Conservation (phyloP, 2,797 vertebrate species). For the Eutrigla gurnardus region DNA sequence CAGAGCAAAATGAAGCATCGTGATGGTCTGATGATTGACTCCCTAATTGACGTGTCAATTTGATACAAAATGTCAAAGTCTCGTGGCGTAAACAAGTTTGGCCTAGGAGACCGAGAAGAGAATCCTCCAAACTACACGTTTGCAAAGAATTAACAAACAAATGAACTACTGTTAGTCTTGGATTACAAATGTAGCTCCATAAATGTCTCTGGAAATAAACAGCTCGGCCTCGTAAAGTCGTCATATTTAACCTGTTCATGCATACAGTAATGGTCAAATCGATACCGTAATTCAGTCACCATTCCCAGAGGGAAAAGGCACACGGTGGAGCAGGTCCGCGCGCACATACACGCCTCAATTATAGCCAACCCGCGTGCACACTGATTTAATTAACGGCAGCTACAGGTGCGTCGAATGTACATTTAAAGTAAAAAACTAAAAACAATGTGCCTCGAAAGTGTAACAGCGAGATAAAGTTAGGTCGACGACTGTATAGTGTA, state of each 20-base stretch:
- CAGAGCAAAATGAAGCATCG: background rate
- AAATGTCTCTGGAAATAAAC: constrained; percentile 17
- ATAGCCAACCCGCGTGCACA: constrained; percentile 36
- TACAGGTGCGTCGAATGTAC: constrained; percentile 50
- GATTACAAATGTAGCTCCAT: background rate
- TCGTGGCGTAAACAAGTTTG: constrained; percentile 4
- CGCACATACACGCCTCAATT: constrained; percentile 47
- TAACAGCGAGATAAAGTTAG: constrained; percentile 31
- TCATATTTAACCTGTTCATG: constrained; percentile 35
- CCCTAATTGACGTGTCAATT: background rate
- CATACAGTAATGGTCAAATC: constrained; percentile 34
- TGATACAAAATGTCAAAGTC: background rate
- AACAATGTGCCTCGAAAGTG: constrained; percentile 8
- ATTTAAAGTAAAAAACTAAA: constrained; percentile 2
- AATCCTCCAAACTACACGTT: constrained; percentile 5
- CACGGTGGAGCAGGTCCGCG: constrained; percentile 21
- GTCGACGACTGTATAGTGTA: constrained; percentile 60
- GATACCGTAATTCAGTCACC: constrained; percentile 34
- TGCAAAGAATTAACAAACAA: background rate
- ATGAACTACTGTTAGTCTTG: background rate
- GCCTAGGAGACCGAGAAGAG: background rate
- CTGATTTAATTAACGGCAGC: constrained; percentile 30
- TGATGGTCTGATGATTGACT: background rate
- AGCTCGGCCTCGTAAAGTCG: constrained; percentile 14
- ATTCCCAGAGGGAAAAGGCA: constrained; percentile 21